Percentiles rank a stretch among this genome's conserved stretches.
phyloP scores from a whole-genome alignment of 2,888 invertebrate species.

The Reticulitermes lucifugus region DNA sequence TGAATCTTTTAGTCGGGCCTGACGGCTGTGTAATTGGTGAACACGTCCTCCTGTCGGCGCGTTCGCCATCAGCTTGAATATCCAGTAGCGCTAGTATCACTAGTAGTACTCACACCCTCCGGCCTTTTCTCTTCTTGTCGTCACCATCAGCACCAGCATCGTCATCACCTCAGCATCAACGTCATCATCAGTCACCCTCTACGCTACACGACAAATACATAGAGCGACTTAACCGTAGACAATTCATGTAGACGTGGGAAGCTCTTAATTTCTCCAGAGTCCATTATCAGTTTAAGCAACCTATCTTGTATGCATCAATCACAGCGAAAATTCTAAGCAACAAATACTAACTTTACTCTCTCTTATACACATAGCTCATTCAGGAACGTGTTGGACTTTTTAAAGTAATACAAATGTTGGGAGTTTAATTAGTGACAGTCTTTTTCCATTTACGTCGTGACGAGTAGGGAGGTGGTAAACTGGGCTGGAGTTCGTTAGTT shows the following conservation, averaged over 20 bases:
- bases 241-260: neutral
- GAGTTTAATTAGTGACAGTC: conserved; percentile 40
- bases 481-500: neutral
- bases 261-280: neutral
- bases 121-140: neutral
- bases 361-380: neutral
- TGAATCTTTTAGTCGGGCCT: conserved; percentile 51
- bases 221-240: neutral
- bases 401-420: conserved; percentile 1
- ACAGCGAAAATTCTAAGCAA: conserved; percentile 11
- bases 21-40: conserved; percentile 51
- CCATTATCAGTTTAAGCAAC: neutral
- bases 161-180: neutral
- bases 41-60: conserved; percentile 48
- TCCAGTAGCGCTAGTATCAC: neutral
- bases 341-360: neutral
- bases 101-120: conserved; percentile 11
- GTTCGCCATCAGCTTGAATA: conserved; percentile 37
- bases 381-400: conserved; percentile 5
- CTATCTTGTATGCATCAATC: conserved; percentile 6
- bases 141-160: neutral
- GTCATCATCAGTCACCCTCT: neutral
- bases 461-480: neutral
- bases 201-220: conserved; percentile 24
- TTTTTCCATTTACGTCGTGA: conserved; percentile 33